Base-by-base conservation (phyloP, 2,888 invertebrate species). In the Patella depressa region DNA sequence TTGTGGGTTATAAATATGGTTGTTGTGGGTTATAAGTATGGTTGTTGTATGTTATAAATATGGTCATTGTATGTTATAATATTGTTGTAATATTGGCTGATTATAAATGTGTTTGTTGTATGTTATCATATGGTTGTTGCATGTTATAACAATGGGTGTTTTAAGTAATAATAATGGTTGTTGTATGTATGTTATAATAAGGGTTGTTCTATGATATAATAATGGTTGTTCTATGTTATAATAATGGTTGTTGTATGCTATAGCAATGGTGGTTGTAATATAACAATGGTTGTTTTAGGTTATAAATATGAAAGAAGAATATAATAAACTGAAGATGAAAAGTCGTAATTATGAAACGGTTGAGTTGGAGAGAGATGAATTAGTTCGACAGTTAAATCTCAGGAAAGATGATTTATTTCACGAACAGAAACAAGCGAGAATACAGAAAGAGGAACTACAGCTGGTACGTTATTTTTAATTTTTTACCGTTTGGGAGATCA, bases 361-460 rank as follows among this genome's bases (percentile, higher is more conserved):
- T 17, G 85, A 89, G 74, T 83, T 88, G 73, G 89, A 90, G 84
- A 72, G 88, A 71, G 86, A 88, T 77, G 90, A 91, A 80, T 78
- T 90, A 73, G 86, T 88, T 71, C 80, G 87, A 53, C 90, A 90
- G 82, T 79, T 90, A 57, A 85, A 86, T 55, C 71, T 82, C 0
- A 83, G 89, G 57, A 89, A 89, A 78, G 88, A 90, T 53, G 89
- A 89, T 55, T 80, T 89, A 24, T 88, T 88, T 72, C 82, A 85
- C 53, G 89, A 89, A 76, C 89, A 90, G 83, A 88, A 86, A 78
- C 82, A 83, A 65, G 80, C 83, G 24, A 79, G 90, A 11, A 81
- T 83, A n/a, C 83, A 85, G 70, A 80, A 85, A n/a, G 90, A 89
- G 34, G 87, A 87, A 77, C 79, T 90, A 9, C 84, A 87, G 73